Conservation (phyloP, 2,888 invertebrate species). For the Troglohyphantes excavatus region DNA sequence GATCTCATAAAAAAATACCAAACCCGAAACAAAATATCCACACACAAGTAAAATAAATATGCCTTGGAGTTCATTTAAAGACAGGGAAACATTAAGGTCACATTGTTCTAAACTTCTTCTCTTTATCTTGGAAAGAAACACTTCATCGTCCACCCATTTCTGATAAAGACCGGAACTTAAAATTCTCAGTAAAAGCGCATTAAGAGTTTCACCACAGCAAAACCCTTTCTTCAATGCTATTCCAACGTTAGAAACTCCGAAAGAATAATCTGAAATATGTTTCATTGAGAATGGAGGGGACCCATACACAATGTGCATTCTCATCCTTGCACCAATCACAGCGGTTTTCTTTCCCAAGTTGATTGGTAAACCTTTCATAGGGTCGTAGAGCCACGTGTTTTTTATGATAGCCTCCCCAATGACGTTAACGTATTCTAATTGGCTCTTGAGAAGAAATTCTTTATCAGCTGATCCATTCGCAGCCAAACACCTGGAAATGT, state of each 20-base stretch:
- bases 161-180: constrained; percentile 13
- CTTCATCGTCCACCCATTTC: background rate
- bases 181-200: background rate
- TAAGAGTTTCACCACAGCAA: background rate
- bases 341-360: background rate
- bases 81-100: background rate
- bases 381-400: constrained; percentile 2
- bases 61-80: background rate
- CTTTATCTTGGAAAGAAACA: background rate
- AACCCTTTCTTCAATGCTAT: constrained; percentile 10
- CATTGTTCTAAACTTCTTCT: background rate
- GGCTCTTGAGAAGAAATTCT: background rate
- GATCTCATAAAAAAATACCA: background rate
- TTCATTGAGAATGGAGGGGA: background rate
- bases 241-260: background rate
- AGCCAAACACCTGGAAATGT: background rate
- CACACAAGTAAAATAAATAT: background rate
- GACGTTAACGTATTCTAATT: background rate
- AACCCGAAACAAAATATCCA: background rate
- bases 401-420: background rate
- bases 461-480: constrained; percentile 20
- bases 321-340: background rate
- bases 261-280: constrained; percentile 7
- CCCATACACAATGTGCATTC: background rate
- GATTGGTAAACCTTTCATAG: background rate